These are phyloP conservation scores for Micromys minutus DNA, from an alignment of 2,113 vertebrate genomes.

Conservation along the genomic window DNA sequence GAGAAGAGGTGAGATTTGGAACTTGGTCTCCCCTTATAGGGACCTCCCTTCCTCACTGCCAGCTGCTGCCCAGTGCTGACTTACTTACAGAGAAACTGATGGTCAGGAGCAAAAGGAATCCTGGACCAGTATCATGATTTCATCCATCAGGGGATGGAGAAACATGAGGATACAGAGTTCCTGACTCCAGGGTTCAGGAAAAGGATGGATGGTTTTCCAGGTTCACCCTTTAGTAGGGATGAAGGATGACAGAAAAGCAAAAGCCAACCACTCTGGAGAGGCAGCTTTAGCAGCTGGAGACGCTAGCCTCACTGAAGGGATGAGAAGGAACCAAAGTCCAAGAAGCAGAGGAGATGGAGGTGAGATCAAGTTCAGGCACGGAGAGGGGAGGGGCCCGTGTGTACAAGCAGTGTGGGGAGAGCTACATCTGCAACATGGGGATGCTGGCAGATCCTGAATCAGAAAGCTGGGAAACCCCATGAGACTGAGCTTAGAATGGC, in stretches of 20 bases:
- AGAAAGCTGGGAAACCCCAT: background rate
- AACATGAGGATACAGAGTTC: background rate
- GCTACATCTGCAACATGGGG: fast-evolving
- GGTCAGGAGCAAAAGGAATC: background rate
- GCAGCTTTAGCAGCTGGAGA: background rate
- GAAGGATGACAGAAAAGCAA: background rate
- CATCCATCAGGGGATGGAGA: background rate
- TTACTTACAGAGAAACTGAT: conserved; percentile 10
- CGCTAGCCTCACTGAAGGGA: too few species aligned
- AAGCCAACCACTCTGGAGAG: fast-evolving
- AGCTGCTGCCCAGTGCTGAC: background rate
- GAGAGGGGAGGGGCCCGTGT: fast-evolving
- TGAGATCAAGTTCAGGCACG: fast-evolving
- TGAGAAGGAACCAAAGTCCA: background rate
- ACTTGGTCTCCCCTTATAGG: background rate
- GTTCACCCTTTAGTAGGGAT: background rate
- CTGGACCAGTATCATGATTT: background rate
- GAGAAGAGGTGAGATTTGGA: conserved; percentile 34
- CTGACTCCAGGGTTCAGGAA: too few species aligned
- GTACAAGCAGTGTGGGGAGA: background rate
- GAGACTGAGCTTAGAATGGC: background rate
- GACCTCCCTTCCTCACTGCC: background rate
- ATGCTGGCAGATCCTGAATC: background rate
- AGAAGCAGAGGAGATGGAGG: background rate
- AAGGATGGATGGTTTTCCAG: background rate